A percentile compares a stretch with the other conserved stretches of the same genome.
Evolutionary conservation across 2,888 invertebrate species (phyloP).

Genomic region (Leptothorax acervorum): DNA sequence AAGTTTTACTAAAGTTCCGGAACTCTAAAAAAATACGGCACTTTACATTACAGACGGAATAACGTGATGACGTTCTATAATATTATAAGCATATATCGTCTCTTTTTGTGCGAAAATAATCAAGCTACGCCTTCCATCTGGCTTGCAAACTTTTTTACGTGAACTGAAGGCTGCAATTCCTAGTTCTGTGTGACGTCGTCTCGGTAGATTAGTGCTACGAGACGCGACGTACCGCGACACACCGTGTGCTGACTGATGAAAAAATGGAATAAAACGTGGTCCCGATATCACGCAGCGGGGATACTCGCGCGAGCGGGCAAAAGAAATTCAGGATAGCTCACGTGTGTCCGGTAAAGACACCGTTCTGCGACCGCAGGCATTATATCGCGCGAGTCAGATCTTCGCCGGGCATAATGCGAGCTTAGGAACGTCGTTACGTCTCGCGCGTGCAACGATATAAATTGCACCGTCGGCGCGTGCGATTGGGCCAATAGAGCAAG

Average conservation of each 20-base stretch:
- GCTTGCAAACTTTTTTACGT: not conserved
- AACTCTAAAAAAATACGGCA: not conserved
- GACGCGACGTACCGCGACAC: slow-evolving; percentile 10
- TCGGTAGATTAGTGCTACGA: slow-evolving; percentile 28
- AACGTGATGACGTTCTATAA: not conserved
- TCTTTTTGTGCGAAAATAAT: not conserved
- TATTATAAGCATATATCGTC: not conserved
- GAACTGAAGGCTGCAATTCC: not conserved
- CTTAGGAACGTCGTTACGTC: slow-evolving; percentile 34
- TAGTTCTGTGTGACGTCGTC: slow-evolving; percentile 9
- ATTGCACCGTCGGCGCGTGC: slow-evolving; percentile 58
- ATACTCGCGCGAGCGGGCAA: not conserved
- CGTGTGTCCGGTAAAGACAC: slow-evolving; percentile 30
- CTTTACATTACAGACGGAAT: not conserved
- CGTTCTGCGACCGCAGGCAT: slow-evolving; percentile 34
- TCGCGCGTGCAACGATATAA: slow-evolving; percentile 51
- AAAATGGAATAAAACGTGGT: not conserved
- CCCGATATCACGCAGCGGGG: slow-evolving; percentile 9
- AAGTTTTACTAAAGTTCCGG: not conserved
- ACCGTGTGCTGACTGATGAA: not conserved
- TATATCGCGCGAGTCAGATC: slow-evolving; percentile 34
- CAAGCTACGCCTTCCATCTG: not conserved
- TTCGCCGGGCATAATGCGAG: slow-evolving; percentile 23
- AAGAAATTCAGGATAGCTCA: slow-evolving; percentile 30
- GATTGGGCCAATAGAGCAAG: slow-evolving; percentile 55